Conservation (phyloP, 2,888 invertebrate genomes). For the Thecocarcelia acutangulata region DNA sequence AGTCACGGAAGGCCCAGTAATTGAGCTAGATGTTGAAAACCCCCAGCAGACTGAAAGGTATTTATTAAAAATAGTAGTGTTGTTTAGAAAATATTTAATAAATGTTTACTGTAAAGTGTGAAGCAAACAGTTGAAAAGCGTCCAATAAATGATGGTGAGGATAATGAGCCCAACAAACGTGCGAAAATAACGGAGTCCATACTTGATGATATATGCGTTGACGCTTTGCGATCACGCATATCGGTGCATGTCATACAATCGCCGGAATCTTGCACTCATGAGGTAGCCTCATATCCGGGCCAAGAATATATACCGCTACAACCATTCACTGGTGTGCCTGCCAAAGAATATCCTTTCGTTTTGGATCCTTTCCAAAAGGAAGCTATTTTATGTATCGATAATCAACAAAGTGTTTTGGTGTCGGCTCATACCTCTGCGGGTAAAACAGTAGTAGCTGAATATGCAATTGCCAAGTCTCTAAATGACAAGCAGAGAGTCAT, state of each 20-base stretch:
- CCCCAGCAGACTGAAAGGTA: constrained; percentile 60
- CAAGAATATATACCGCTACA: constrained; percentile 87
- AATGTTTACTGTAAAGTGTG: constrained; percentile 28
- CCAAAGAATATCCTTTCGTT: constrained; percentile 95
- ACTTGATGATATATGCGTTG: constrained; percentile 84
- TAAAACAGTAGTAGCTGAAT: constrained; percentile 99
- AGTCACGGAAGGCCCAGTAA: neutral
- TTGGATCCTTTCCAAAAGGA: constrained; percentile 99
- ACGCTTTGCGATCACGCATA: constrained; percentile 90
- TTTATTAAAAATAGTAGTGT: neutral
- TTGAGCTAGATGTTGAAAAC: constrained; percentile 5
- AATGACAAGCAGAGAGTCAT: constrained; percentile 98
- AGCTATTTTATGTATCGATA: constrained; percentile 97
- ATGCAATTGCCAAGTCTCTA: constrained; percentile 95
- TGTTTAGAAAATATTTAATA: neutral
- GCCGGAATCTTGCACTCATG: constrained; percentile 96
- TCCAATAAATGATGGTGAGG: constrained; percentile 36
- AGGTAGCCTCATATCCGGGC: constrained; percentile 96
- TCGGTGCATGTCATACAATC: constrained; percentile 94
- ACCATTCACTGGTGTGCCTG: constrained; percentile 86
- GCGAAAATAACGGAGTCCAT: constrained; percentile 76
- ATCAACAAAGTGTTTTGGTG: constrained; percentile 98
- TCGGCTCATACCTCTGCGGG: constrained; percentile 99
- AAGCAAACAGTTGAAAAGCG: constrained; percentile 62
- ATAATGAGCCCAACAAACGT: constrained; percentile 65